Base-by-base conservation (phyloP, 1,140 invertebrate genomes). In the Drosophila fuyamai region DNA sequence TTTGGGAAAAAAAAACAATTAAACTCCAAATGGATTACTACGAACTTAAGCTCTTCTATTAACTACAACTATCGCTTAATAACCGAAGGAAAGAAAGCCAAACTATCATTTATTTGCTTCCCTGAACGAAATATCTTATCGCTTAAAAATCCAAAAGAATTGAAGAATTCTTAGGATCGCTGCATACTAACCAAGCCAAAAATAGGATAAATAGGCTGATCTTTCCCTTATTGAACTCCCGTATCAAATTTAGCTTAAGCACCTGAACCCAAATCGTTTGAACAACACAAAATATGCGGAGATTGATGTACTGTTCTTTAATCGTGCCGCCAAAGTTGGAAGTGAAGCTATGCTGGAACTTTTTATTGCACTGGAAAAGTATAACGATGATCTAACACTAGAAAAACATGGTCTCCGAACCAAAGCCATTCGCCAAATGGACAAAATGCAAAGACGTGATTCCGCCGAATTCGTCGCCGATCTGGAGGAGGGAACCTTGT, bases 261-360 rank as follows among this genome's bases (percentile, higher is more conserved):
- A 54, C 9, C 58, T 92, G 9, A 90, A 60, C 29, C 92, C 93
- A 77, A 76, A 92, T 80, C 55, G 84, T 92, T 86, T 97, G 43
- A 98, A 98, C 92, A 97, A 97, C 81, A 97, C 97, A 0, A 93
- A 94, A 12, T 94, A 95, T 60, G 95, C 96, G 0, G 94, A 91
- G 1, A 51, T 77, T 16, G 90, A 92, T 0, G 77, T 90, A 5
- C 36, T 92, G 2, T 97, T 98, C 93, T 98, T 97, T 93, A 98
- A 98, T 93, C 94, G 97, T 5, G 96, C 97, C 12, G 97, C 97
- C 4, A 98, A 98, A 93, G 96, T 97, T 16, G 96, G 96, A 32
- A 96, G 96, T 55, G 97, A 97, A 91, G 97, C 97, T 0, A 95
- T 97, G 78, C 96, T 98, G 95, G 96, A 97, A 90, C 93, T 98